Conservation (phyloP, 2,888 invertebrate genomes). For the Lithophane socia region DNA sequence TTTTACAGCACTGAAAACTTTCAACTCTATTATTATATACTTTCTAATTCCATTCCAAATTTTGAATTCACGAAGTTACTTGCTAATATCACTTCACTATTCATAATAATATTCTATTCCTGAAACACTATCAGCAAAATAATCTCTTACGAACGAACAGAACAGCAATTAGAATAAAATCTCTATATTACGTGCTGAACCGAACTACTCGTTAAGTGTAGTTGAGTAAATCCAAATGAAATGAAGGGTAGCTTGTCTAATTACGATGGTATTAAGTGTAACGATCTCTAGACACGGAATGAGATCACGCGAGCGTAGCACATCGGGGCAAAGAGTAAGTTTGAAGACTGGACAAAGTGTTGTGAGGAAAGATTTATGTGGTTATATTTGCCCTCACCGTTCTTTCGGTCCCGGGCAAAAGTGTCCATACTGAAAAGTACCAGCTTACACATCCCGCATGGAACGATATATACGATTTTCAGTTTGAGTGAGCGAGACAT, state of each 20-base stretch:
- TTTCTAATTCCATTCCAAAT: not conserved
- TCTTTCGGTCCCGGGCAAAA: not conserved
- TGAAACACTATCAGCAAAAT: constrained; percentile 24
- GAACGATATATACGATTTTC: not conserved
- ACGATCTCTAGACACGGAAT: constrained; percentile 77
- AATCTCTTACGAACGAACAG: constrained; percentile 16
- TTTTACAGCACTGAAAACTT: not conserved
- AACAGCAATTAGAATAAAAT: constrained; percentile 61
- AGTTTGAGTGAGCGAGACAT: not conserved
- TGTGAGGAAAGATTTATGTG: not conserved
- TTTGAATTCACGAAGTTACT: constrained; percentile 8
- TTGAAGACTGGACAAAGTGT: constrained; percentile 25
- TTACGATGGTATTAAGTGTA: constrained; percentile 73
- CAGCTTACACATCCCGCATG: not conserved
- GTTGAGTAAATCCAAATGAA: constrained; percentile 74
- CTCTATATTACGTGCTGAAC: constrained; percentile 66
- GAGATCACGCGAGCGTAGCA: constrained; percentile 70
- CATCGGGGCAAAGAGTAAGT: constrained; percentile 32
- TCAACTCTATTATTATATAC: not conserved
- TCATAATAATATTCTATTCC: constrained; percentile 10
- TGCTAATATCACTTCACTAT: not conserved
- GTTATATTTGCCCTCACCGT: not conserved
- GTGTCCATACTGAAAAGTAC: not conserved
- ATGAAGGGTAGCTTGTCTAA: constrained; percentile 77
- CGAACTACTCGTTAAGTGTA: constrained; percentile 61